Evolutionary conservation across 92 coral and sea anemone species (phyloP).

Genomic region (Plumapathes pennacea): DNA sequence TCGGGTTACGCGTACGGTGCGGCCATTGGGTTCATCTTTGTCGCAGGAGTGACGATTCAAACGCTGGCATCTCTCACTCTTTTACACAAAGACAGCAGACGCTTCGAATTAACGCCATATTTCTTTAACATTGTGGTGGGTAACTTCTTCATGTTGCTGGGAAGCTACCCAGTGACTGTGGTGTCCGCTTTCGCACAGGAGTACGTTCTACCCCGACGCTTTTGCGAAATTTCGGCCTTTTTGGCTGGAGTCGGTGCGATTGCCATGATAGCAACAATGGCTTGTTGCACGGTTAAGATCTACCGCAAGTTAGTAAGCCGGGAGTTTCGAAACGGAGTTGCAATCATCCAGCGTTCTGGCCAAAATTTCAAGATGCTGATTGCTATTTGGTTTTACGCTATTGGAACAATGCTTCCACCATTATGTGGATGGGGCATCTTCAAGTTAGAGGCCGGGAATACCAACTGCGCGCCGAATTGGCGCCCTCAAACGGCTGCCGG

Average conservation of each 20-base stretch:
- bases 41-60: too few relatives aligned
- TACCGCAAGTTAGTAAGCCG: constrained; percentile 16
- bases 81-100: too few relatives aligned
- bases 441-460: constrained; percentile 30
- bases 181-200: constrained; percentile 45
- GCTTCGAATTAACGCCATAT: constrained; percentile 52
- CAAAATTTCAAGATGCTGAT: constrained; percentile 28
- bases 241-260: constrained; percentile 45
- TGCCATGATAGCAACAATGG: constrained; percentile 50
- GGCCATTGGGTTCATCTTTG: too few relatives aligned
- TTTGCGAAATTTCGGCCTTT: constrained; percentile 39
- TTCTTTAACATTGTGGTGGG: constrained; percentile 58
- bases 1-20: too few relatives aligned
- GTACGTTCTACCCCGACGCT: neutral
- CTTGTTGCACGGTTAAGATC: constrained; percentile 31
- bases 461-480: constrained; percentile 70
- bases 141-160: constrained; percentile 49
- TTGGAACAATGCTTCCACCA: constrained; percentile 53
- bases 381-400: constrained; percentile 56
- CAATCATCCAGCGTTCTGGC: constrained; percentile 4
- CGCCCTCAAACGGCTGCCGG: constrained; percentile 22
- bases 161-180: constrained; percentile 59
- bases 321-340: constrained; percentile 4
- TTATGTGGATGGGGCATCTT: constrained; percentile 48
- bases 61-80: too few relatives aligned